A percentile compares a stretch with the other conserved stretches of the same genome.
Conservation (phyloP, 2,888 invertebrate genomes). For the Eupithecia insigniata region DNA sequence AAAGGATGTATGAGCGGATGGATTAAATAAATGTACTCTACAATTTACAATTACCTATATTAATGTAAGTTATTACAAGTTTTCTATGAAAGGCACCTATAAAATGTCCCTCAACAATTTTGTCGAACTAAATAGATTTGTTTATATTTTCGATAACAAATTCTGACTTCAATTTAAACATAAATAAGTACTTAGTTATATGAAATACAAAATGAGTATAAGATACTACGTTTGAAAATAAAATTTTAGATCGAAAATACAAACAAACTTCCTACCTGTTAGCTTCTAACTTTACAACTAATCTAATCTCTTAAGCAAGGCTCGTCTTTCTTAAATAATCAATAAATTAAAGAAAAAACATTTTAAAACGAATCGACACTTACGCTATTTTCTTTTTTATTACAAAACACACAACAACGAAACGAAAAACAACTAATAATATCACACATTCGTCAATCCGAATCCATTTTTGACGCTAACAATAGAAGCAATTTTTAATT, state of each 20-base stretch:
- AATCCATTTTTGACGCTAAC: slow-evolving; percentile 66
- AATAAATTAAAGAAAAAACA: slow-evolving; percentile 76
- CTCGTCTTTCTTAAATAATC: slow-evolving; percentile 82
- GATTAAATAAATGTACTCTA: slow-evolving; percentile 76
- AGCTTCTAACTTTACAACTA: slow-evolving; percentile 76
- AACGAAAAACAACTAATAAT: slow-evolving; percentile 82
- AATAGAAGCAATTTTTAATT: slow-evolving; percentile 67
- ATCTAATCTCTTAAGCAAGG: slow-evolving; percentile 82
- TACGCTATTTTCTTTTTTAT: slow-evolving; percentile 71
- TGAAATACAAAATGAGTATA: slow-evolving; percentile 23
- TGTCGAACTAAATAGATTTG: slow-evolving; percentile 69
- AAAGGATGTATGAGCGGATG: slow-evolving; percentile 69
- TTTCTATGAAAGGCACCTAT: slow-evolving; percentile 82
- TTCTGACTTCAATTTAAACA: slow-evolving; percentile 35
- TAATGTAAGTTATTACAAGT: slow-evolving; percentile 66
- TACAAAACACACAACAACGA: slow-evolving; percentile 83
- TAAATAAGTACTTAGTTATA: slow-evolving; percentile 40
- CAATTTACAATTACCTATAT: slow-evolving; percentile 71
- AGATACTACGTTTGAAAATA: slow-evolving; percentile 19
- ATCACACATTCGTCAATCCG: slow-evolving; percentile 80
- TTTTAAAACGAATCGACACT: slow-evolving; percentile 71
- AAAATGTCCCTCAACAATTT: slow-evolving; percentile 73
- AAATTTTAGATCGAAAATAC: slow-evolving; percentile 55
- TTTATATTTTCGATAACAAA: slow-evolving; percentile 67
- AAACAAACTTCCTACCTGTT: slow-evolving; percentile 61